Base-by-base conservation (phyloP, 2,113 vertebrate genomes). In the Puma concolor region DNA sequence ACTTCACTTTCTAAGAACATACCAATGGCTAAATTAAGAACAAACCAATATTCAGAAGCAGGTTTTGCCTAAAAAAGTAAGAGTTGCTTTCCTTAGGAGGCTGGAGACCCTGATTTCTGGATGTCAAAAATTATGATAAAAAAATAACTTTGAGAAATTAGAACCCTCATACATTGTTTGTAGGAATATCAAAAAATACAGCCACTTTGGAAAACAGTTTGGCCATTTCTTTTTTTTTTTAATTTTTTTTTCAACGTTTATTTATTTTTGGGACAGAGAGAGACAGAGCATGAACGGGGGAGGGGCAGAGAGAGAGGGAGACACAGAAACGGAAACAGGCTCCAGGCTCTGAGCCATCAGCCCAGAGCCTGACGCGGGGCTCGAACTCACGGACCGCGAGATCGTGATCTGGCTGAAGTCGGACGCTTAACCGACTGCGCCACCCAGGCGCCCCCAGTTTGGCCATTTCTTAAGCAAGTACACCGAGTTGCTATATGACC, bases 1-100 rank as follows among this genome's bases (percentile, higher is more conserved):
- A 85, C 25, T 97, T 95, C 7, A 60, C 19, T 93, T 96, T 87
- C 31, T 52, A 63, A 94, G 69, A 93, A 82, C 36, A 90, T 41
- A 54, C 1, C 41, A 81, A 87, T 86, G 27, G 14, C 23, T 93
- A 97, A 90, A 86, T 82, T 83, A 83, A 88, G 54, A 93, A 77
- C 15, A 91, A 95, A 48, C 1, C 23, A 90, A 69, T 83, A 91
- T 41, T 36, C 25, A 83, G 29, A 96, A 64, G 14, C n/a, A 1
- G 19, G 21, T 91, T 87, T 63, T 91, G 54, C 25, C 41, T 77
- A 7, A 72, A 90, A 93, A 92, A 44, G n/a, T 69, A 88, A 76
- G 80, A 79, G 71, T n/a, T 86, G 29, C 41, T 88, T 66, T 50
- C 80, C 31, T 67, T 85, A 85, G 33, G 54, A 80, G 33, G 17